phyloP scores from a whole-genome alignment of 2,888 invertebrate genomes.

The Andrena fulva region DNA sequence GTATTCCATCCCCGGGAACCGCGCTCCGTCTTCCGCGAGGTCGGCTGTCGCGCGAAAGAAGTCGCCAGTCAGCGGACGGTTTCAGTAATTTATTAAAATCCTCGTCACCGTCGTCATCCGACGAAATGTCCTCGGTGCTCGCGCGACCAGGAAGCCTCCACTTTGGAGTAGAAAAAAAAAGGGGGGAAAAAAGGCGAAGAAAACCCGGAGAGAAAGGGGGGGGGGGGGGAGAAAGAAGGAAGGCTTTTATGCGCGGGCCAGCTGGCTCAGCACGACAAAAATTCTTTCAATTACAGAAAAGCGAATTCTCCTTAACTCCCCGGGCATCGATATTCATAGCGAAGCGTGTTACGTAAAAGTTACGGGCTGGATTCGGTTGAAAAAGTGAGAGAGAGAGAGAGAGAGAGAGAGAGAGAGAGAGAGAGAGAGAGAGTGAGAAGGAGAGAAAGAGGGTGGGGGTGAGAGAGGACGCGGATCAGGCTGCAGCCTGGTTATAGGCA shows the following conservation, averaged over 20 bases:
- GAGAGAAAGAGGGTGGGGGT: constrained; percentile 37
- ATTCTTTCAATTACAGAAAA: constrained; percentile 81
- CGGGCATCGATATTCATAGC: constrained; percentile 80
- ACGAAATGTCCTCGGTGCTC: constrained; percentile 33
- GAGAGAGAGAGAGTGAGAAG: background rate
- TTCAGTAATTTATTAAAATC: constrained; percentile 72
- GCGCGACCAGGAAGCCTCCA: constrained; percentile 42
- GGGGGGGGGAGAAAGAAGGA: constrained; percentile 22
- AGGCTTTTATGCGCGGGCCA: constrained; percentile 76
- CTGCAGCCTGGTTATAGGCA: constrained; percentile 67
- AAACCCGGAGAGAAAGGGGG: constrained; percentile 5
- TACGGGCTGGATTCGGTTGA: constrained; percentile 61
- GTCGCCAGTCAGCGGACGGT: constrained; percentile 52
- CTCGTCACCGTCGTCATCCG: constrained; percentile 66
- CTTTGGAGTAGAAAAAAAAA: background rate
- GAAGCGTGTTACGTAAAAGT: constrained; percentile 77
- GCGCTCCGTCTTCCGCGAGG: constrained; percentile 20
- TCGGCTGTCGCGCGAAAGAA: constrained; percentile 25
- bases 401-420: background rate
- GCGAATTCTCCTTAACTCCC: constrained; percentile 74
- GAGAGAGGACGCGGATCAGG: constrained; percentile 69
- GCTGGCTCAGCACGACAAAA: constrained; percentile 77
- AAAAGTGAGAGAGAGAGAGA: constrained; percentile 7
- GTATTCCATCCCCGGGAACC: constrained; percentile 16
- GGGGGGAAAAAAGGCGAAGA: background rate